Evolutionary conservation across 2,888 invertebrate species (phyloP), one percentile per base, ranked within the genome.

Genomic region (Saturnia japonica): DNA sequence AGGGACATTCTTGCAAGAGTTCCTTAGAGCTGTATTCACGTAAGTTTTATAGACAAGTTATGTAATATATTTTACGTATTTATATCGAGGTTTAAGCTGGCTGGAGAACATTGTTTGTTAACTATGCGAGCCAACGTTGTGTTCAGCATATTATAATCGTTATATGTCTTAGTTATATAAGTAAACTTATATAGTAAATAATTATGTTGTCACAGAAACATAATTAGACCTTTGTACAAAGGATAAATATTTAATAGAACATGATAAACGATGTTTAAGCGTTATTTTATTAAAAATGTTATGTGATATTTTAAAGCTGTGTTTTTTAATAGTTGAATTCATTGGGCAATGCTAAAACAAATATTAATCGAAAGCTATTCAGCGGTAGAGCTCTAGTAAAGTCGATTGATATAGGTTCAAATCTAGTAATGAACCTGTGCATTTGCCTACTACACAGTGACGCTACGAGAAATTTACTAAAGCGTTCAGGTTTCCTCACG

Each of bases 1-100:
- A 76, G 95, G 95, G 67, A 93, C 94, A 79, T 96, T 96, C 86
- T 89, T 96, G 75, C 94, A 95, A 74, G 96, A 96, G 91, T 94
- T 96, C 71, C 86, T 96, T 14, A 94, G 95, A 82, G 94, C 95
- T 72, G 90, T 96, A 75, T 96, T 96, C 87, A 96, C 95, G 96
- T 96, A 86, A 95, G 95, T 93, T 82, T 79, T 68, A 34, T 69
- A 40, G 34, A 62, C 62, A 34, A 62, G 34, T 47, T 68, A 45
- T 68, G 64, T 51, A 47, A 54, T 54, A 54, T 54, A 54, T 54
- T 22, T 28, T 70, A 57, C 19, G 16, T 57, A 47, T 51, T 66
- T 22, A 51, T 64, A 64, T 19, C 34, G 40, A 40, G n/a, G 64
- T 64, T 64, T 9, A 64, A 9, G 40, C 40, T 64, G 64, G 1